A percentile compares a stretch with the other conserved stretches of the same genome.
phyloP scores from a whole-genome alignment of 1,140 invertebrate species.

The honey bee (Apis mellifera) region DNA sequence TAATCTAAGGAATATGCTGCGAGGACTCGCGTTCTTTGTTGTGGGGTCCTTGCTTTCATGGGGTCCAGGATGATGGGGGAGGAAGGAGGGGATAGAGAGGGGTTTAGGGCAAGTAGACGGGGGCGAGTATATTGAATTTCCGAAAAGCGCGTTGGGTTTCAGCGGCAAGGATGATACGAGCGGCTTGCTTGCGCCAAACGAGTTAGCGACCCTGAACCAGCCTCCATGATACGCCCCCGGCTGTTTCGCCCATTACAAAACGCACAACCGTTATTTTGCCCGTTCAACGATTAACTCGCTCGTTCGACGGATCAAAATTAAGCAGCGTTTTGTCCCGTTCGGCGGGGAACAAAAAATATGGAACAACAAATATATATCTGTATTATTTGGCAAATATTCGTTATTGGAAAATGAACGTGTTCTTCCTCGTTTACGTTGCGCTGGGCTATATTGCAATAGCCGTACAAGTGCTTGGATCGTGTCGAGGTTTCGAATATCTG shows the following conservation, averaged over 20 bases:
- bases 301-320: too few species aligned
- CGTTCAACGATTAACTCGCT: too few species aligned
- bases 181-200: constrained; percentile 63
- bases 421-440: constrained; percentile 4
- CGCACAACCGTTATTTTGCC: constrained; percentile 27
- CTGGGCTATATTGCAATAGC: not conserved
- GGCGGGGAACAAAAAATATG: too few species aligned
- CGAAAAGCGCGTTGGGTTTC: constrained; percentile 74
- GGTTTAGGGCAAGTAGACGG: constrained; percentile 25
- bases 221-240: constrained; percentile 36
- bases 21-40: constrained; percentile 59
- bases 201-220: constrained; percentile 52
- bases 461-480: constrained; percentile 26
- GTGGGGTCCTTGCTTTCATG: constrained; percentile 26
- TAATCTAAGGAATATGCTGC: constrained; percentile 66
- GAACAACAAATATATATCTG: too few species aligned
- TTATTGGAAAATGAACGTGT: constrained; percentile 12
- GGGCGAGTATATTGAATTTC: constrained; percentile 76
- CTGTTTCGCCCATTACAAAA: constrained; percentile 55
- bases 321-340: too few species aligned
- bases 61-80: constrained; percentile 30
- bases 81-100: constrained; percentile 51
- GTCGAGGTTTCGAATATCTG: constrained; percentile 29
- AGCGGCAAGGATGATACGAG: constrained; percentile 67
- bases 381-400: not conserved